Percentiles rank a stretch among this genome's conserved stretches.
Conservation (phyloP, 1,140 invertebrate species). For the Heliconius hermathena region DNA sequence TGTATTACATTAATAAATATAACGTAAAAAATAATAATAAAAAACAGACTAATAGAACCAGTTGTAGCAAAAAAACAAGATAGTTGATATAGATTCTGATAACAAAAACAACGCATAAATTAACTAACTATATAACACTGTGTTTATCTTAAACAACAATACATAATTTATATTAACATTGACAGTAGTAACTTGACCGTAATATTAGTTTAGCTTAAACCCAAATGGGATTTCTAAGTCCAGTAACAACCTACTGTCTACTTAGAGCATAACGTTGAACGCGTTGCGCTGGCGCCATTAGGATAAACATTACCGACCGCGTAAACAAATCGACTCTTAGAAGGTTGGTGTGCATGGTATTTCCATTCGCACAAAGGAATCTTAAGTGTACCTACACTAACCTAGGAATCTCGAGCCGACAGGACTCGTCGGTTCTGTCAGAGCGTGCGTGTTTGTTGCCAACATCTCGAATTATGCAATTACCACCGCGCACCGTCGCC, state of each 20-base stretch:
- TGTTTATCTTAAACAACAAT: background rate
- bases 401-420: slow-evolving; percentile 57
- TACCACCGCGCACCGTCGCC: slow-evolving; percentile 23
- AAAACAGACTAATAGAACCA: background rate
- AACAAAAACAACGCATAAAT: background rate
- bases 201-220: background rate
- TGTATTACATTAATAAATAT: background rate
- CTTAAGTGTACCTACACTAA: slow-evolving; percentile 61
- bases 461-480: slow-evolving; percentile 47
- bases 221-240: background rate
- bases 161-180: background rate
- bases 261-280: slow-evolving; percentile 23
- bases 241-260: slow-evolving; percentile 5
- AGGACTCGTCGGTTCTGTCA: slow-evolving; percentile 49
- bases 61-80: background rate
- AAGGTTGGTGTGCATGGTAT: slow-evolving; percentile 51
- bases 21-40: background rate
- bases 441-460: slow-evolving; percentile 41
- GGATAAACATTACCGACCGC: slow-evolving; percentile 56
- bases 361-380: slow-evolving; percentile 60
- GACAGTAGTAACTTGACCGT: background rate
- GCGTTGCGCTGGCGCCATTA: slow-evolving; percentile 51
- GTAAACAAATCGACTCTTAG: slow-evolving; percentile 63
- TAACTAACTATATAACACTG: background rate
- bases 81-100: background rate